Percentiles rank a stretch among this genome's conserved stretches.
Conservation (phyloP, 2,888 invertebrate genomes). For the Rambutsinella grinnellia region DNA sequence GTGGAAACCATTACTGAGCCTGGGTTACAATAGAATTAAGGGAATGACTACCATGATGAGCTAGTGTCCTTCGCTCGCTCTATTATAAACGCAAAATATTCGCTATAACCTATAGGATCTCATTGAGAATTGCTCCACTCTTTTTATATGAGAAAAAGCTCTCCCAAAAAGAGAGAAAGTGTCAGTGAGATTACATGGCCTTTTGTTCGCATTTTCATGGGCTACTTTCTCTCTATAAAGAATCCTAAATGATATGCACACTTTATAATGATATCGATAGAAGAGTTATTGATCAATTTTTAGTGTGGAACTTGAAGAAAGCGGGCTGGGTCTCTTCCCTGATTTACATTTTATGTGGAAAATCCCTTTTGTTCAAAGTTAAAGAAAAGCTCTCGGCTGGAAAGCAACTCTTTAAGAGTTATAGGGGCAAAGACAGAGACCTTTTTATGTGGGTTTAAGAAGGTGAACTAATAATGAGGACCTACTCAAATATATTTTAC, state of each 20-base stretch:
- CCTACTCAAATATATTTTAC: too few relatives aligned
- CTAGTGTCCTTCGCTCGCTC: background rate
- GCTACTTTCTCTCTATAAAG: background rate
- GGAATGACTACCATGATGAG: constrained; percentile 1
- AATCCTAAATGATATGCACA: background rate
- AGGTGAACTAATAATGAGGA: too few relatives aligned
- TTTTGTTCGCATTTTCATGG: background rate
- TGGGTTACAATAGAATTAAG: constrained; percentile 21
- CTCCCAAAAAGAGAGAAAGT: background rate
- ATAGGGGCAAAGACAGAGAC: too few relatives aligned
- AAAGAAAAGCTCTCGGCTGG: background rate
- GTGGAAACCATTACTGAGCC: background rate
- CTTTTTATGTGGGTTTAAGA: too few relatives aligned
- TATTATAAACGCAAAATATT: background rate
- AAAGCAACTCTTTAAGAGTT: too few relatives aligned
- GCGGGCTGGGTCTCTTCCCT: too few relatives aligned
- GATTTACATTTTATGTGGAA: too few relatives aligned
- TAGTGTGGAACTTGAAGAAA: background rate
- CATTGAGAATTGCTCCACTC: background rate
- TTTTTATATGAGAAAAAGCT: background rate
- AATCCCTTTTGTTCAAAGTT: background rate
- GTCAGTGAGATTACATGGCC: background rate
- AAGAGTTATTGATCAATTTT: background rate
- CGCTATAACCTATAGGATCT: background rate
- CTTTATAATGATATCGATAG: background rate